These are phyloP conservation scores for Chirona hameri DNA, from an alignment of 2,888 invertebrate species.

Conservation along the genomic window DNA sequence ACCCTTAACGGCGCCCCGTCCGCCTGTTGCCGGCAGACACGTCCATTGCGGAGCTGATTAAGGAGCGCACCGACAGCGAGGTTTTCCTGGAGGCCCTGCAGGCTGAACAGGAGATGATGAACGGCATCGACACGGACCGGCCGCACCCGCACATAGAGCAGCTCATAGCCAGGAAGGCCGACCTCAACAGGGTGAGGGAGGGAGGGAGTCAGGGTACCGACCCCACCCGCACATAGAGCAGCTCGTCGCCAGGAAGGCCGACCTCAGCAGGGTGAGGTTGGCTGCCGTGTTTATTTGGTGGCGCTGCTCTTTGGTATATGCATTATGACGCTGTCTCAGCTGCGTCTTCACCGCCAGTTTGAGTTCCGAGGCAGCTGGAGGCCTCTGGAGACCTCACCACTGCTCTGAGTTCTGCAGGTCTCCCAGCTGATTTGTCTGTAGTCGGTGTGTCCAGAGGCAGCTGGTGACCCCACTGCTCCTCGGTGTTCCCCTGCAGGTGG, in stretches of 20 bases:
- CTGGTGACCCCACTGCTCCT: no score
- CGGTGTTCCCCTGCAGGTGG: conserved; percentile 51
- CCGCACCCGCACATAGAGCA: conserved; percentile 85
- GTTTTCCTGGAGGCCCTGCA: conserved; percentile 74
- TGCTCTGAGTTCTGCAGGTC: conserved; percentile 49
- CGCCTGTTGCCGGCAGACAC: conserved; percentile 62
- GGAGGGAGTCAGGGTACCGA: no score
- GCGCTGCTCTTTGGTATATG: no score
- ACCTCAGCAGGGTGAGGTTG: neutral
- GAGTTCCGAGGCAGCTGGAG: no score
- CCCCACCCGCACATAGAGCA: no score
- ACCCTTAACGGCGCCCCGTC: no score
- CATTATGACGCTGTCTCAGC: no score
- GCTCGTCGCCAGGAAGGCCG: conserved; percentile 51
- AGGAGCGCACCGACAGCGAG: conserved; percentile 72
- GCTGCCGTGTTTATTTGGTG: no score
- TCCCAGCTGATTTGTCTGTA: conserved; percentile 88
- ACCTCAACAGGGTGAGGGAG: neutral
- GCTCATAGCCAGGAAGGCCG: conserved; percentile 74
- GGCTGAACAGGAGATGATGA: conserved; percentile 86
- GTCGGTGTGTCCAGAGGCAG: conserved; percentile 79
- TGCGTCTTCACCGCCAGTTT: no score
- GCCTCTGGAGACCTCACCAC: no score
- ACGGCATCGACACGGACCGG: conserved; percentile 88
- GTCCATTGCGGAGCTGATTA: conserved; percentile 88